Evolutionary conservation across 2,888 invertebrate genomes (phyloP).

Genomic region (Folsomia manolachei): DNA sequence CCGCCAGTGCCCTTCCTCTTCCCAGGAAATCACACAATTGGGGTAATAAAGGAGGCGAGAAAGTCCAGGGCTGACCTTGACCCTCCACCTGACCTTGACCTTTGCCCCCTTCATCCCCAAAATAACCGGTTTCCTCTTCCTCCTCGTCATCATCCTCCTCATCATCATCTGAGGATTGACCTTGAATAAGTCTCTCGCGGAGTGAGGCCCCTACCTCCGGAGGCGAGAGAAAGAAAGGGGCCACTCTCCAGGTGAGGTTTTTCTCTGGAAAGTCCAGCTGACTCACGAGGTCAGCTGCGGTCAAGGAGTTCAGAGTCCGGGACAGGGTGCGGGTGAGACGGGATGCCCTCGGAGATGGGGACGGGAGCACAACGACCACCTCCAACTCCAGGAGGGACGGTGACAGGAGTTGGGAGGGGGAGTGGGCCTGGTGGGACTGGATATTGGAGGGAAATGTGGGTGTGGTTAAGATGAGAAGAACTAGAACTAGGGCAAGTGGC

Average conservation of each 20-base stretch:
- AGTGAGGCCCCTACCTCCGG: background rate
- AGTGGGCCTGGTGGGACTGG: too few species aligned
- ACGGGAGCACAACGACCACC: conserved; percentile 45
- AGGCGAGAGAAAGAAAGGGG: conserved; percentile 27
- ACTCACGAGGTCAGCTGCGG: conserved; percentile 34
- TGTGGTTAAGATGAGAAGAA: too few species aligned
- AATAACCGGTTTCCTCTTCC: background rate
- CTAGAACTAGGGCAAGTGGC: too few species aligned
- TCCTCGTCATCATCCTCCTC: conserved; percentile 1
- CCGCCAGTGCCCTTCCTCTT: conserved; percentile 42
- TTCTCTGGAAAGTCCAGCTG: conserved; percentile 34
- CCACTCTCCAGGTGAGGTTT: conserved; percentile 43
- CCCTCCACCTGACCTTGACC: conserved; percentile 8
- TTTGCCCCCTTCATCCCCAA: conserved; percentile 19
- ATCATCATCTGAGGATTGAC: background rate
- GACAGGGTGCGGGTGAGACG: conserved; percentile 40
- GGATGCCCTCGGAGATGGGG: conserved; percentile 43
- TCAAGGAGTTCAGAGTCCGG: conserved; percentile 42
- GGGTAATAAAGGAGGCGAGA: conserved; percentile 41
- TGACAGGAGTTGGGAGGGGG: conserved; percentile 22
- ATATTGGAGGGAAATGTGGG: too few species aligned
- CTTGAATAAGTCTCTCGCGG: conserved; percentile 1
- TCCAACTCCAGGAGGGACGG: conserved; percentile 35
- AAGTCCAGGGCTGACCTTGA: conserved; percentile 11
- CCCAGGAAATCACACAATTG: conserved; percentile 43